Evolutionary conservation across 2,797 vertebrate genomes (phyloP).

Genomic region (Mormyrus proboscirostris): DNA sequence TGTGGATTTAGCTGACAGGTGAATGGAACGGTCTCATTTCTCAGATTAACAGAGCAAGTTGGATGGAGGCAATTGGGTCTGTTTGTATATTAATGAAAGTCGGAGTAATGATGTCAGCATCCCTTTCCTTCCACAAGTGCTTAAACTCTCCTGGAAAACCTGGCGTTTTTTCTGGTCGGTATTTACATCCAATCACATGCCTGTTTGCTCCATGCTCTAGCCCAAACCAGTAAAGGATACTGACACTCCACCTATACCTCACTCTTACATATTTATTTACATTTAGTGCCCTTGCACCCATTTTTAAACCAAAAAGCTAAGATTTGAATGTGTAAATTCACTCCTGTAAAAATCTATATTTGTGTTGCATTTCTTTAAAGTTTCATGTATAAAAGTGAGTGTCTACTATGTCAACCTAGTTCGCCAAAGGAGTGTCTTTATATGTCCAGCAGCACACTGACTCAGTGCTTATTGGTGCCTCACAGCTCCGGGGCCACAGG

Average conservation of each 20-base stretch:
- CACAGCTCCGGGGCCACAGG: neutral
- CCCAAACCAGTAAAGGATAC: neutral
- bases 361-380: neutral
- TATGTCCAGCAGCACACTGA: neutral
- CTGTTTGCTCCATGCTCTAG: neutral
- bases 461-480: neutral
- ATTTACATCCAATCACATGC: neutral
- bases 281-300: neutral
- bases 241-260: neutral
- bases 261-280: neutral
- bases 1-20: neutral
- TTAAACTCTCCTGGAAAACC: neutral
- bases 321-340: neutral
- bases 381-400: neutral
- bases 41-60: neutral
- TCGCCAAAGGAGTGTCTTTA: neutral
- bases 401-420: neutral
- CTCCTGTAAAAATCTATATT: neutral
- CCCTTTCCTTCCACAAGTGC: neutral
- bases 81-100: neutral
- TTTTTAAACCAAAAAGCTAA: neutral
- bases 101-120: neutral
- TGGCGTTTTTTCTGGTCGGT: neutral
- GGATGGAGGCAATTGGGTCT: neutral
- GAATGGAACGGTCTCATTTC: neutral